phyloP scores from a whole-genome alignment of 2,797 vertebrate species.

The Argyrosomus regius region DNA sequence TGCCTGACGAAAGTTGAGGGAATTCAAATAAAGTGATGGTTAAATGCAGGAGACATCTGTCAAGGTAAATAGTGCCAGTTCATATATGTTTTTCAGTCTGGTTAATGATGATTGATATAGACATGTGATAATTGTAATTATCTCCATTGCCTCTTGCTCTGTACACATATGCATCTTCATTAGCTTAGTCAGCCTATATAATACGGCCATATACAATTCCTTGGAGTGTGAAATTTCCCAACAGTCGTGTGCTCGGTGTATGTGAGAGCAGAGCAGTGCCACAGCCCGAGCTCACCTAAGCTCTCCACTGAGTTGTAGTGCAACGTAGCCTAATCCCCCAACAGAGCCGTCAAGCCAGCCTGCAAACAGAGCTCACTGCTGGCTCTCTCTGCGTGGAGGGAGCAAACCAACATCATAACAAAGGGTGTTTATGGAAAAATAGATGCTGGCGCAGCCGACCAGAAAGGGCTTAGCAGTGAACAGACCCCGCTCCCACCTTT shows the following conservation, averaged over 20 bases:
- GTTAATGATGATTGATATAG: conserved; percentile 80
- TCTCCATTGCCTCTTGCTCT: conserved; percentile 71
- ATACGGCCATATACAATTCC: conserved; percentile 50
- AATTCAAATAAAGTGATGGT: conserved; percentile 43
- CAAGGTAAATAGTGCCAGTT: conserved; percentile 42
- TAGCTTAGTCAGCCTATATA: conserved; percentile 67
- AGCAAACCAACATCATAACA: conserved; percentile 97
- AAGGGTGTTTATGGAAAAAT: conserved; percentile 94
- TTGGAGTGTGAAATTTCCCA: conserved; percentile 76
- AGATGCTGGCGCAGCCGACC: conserved; percentile 94
- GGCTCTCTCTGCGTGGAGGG: conserved; percentile 85
- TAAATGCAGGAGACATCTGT: conserved; percentile 39
- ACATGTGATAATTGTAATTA: conserved; percentile 79
- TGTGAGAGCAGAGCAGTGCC: conserved; percentile 52
- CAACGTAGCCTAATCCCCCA: conserved; percentile 81
- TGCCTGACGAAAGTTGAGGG: conserved; percentile 32
- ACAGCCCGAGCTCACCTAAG: conserved; percentile 76
- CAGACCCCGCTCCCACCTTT: conserved; percentile 99
- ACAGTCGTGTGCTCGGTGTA: conserved; percentile 48
- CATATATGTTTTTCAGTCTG: conserved; percentile 66
- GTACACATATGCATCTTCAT: conserved; percentile 77
- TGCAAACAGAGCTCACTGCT: conserved; percentile 90
- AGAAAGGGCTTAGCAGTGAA: conserved; percentile 99
- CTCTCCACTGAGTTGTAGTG: conserved; percentile 79
- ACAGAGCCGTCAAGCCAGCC: conserved; percentile 86